Evolutionary conservation across 2,888 invertebrate species (phyloP).

Genomic region (Xylocampa areola): DNA sequence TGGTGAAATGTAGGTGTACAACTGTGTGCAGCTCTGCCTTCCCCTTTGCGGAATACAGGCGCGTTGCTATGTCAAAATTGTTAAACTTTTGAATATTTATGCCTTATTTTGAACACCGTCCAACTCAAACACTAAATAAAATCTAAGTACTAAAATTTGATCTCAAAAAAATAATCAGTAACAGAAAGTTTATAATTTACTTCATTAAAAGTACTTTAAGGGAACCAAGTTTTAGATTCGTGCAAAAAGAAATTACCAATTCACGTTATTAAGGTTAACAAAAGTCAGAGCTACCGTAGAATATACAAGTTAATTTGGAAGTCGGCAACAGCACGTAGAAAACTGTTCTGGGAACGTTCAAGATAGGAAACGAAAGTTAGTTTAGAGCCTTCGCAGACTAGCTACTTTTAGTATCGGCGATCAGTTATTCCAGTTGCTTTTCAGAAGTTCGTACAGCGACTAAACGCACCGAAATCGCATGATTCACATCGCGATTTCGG

Average conservation of each 20-base stretch:
- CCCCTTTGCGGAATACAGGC: no score
- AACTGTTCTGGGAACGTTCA: conserved; percentile 39
- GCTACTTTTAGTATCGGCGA: no score
- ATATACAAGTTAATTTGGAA: conserved; percentile 57
- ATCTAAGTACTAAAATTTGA: not conserved
- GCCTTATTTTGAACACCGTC: conserved; percentile 1
- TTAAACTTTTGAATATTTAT: conserved; percentile 5
- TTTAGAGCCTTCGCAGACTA: no score
- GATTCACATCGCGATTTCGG: no score
- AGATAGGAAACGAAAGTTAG: conserved; percentile 9
- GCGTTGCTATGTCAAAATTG: no score
- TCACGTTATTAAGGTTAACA: conserved; percentile 44
- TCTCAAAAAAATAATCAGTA: conserved; percentile 26
- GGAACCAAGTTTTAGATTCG: conserved; percentile 40
- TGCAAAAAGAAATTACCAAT: conserved; percentile 45
- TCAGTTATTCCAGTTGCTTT: no score
- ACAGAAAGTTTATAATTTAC: conserved; percentile 40
- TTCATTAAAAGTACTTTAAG: conserved; percentile 30
- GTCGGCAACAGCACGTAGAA: conserved; percentile 44
- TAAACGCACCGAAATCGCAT: no score
- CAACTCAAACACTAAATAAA: not conserved
- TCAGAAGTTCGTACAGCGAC: no score
- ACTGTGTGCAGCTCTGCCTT: no score
- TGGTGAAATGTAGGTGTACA: no score
- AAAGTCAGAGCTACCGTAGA: conserved; percentile 33